Conservation (phyloP, 2,888 invertebrate species). For the Drosophila putrida region DNA sequence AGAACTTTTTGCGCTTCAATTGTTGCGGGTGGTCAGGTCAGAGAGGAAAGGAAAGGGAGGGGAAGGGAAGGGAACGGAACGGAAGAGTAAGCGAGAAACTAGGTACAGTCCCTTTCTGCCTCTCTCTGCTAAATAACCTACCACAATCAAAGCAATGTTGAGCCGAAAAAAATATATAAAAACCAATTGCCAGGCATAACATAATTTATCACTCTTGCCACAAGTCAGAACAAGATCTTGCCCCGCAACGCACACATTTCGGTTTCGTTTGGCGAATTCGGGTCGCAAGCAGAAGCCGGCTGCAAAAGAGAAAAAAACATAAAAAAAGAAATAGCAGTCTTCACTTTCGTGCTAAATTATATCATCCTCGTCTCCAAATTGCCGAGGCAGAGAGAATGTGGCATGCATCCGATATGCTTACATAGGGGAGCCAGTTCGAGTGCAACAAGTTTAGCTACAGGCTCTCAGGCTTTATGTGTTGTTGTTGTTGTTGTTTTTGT, state of each 20-base stretch:
- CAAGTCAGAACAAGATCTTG: slow-evolving; percentile 20
- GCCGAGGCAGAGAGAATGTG: slow-evolving; percentile 24
- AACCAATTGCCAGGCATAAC: slow-evolving; percentile 34
- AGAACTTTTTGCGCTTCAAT: slow-evolving; percentile 70
- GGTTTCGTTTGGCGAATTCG: slow-evolving; percentile 77
- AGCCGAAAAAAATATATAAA: slow-evolving; percentile 41
- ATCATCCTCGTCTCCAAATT: slow-evolving; percentile 68
- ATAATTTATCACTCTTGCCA: slow-evolving; percentile 68
- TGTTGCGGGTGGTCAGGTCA: slow-evolving; percentile 79
- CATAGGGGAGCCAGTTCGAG: slow-evolving; percentile 56
- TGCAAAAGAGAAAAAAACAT: slow-evolving; percentile 56
- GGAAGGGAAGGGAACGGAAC: not conserved
- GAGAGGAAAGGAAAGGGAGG: not conserved
- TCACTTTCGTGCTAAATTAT: slow-evolving; percentile 81
- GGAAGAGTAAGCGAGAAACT: slow-evolving; percentile 6
- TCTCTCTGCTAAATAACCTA: slow-evolving; percentile 44
- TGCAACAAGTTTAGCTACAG: slow-evolving; percentile 75
- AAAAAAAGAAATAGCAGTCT: slow-evolving; percentile 39
- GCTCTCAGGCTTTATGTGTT: slow-evolving; percentile 40
- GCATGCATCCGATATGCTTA: slow-evolving; percentile 35
- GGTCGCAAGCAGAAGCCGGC: slow-evolving; percentile 53
- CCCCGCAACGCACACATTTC: slow-evolving; percentile 59
- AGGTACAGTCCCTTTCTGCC: slow-evolving; percentile 42
- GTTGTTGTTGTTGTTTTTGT: slow-evolving; percentile 28
- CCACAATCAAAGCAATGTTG: slow-evolving; percentile 69